These are phyloP conservation scores for Gymnocheta viridis DNA, from an alignment of 2,888 invertebrate genomes.

Conservation along the genomic window DNA sequence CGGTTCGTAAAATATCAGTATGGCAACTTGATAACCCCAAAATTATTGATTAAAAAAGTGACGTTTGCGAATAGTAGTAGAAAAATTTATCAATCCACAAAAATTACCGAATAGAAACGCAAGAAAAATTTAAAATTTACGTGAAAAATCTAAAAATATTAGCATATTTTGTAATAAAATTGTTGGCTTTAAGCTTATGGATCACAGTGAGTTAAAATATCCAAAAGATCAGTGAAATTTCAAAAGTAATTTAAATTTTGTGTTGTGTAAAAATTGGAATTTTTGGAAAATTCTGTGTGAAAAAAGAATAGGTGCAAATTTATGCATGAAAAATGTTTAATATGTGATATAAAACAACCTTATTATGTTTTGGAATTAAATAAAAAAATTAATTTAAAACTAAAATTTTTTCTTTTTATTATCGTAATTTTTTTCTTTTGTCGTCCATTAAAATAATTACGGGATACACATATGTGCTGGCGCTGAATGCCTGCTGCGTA, in stretches of 20 bases:
- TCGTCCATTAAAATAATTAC: conserved; percentile 46
- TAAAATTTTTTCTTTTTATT: conserved; percentile 25
- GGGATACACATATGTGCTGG: conserved; percentile 55
- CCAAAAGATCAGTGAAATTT: not conserved
- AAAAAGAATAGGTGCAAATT: not conserved
- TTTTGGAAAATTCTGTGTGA: not conserved
- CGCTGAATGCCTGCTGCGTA: conserved; percentile 23
- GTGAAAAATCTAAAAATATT: conserved; percentile 17
- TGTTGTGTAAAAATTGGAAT: conserved; percentile 24
- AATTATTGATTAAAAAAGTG: conserved; percentile 70
- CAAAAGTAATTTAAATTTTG: conserved; percentile 3
- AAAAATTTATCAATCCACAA: conserved; percentile 62
- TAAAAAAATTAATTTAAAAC: not conserved
- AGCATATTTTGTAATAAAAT: conserved; percentile 10
- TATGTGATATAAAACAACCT: not conserved
- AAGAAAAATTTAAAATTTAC: conserved; percentile 42
- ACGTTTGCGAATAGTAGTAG: conserved; percentile 68
- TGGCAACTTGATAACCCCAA: conserved; percentile 34
- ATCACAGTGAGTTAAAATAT: conserved; percentile 48
- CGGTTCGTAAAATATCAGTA: not conserved
- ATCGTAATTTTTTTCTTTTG: conserved; percentile 52
- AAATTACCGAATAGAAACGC: conserved; percentile 44
- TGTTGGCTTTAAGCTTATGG: conserved; percentile 3
- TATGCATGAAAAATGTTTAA: not conserved
- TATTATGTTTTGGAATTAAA: conserved; percentile 19